Evolutionary conservation across 2,888 invertebrate species (phyloP).

Genomic region (Ptychoptera albimana): DNA sequence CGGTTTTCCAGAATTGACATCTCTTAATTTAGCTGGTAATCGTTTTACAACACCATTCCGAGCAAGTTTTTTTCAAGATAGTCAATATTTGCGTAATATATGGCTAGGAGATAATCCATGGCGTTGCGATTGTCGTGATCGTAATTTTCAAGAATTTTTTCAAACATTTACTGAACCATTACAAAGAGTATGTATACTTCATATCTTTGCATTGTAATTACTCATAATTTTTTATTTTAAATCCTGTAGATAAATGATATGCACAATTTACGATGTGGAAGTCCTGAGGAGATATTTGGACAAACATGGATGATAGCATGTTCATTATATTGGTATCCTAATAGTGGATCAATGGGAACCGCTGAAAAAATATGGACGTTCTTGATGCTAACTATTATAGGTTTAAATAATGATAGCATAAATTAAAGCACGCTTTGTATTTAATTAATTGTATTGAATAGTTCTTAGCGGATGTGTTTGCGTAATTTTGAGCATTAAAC

Average conservation of each 20-base stretch:
- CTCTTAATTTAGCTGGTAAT: slow-evolving; percentile 51
- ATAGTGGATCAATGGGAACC: slow-evolving; percentile 21
- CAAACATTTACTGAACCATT: slow-evolving; percentile 41
- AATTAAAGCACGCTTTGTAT: slow-evolving; percentile 27
- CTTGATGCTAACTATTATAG: slow-evolving; percentile 35
- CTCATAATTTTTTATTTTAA: neutral
- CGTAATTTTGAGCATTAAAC: slow-evolving; percentile 16
- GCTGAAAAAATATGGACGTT: slow-evolving; percentile 41
- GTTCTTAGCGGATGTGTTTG: slow-evolving; percentile 15
- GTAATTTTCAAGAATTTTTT: slow-evolving; percentile 42
- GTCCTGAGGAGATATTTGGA: slow-evolving; percentile 43
- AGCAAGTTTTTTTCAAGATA: slow-evolving; percentile 40
- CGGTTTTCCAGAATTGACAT: slow-evolving; percentile 41
- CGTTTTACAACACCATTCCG: slow-evolving; percentile 47
- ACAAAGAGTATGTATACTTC: slow-evolving; percentile 22
- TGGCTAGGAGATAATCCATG: slow-evolving; percentile 57
- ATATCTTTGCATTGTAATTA: neutral
- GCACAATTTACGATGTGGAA: slow-evolving; percentile 42
- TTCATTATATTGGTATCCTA: slow-evolving; percentile 41
- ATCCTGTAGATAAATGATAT: slow-evolving; percentile 20
- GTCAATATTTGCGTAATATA: slow-evolving; percentile 40
- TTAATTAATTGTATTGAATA: slow-evolving; percentile 4
- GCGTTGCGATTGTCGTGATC: slow-evolving; percentile 54
- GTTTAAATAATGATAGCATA: slow-evolving; percentile 13
- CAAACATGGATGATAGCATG: slow-evolving; percentile 55